A percentile compares a stretch with the other conserved stretches of the same genome.
Evolutionary conservation across 2,797 vertebrate species (phyloP).

Genomic region (Phrynocephalus guinanensis): DNA sequence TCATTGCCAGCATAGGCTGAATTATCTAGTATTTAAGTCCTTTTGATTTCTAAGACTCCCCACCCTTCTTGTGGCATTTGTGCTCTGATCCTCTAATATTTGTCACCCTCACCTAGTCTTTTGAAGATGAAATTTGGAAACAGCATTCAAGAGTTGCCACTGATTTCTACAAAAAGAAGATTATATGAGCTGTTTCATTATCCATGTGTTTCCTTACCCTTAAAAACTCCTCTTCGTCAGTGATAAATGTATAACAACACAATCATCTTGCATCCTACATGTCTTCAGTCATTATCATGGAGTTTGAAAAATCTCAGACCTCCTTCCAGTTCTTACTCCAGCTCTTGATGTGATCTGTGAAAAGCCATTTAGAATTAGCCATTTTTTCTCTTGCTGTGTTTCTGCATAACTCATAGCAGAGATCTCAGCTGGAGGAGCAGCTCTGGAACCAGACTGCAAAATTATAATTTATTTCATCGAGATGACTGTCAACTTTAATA

Average conservation of each 20-base stretch:
- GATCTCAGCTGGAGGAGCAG: neutral
- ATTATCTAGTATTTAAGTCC: neutral
- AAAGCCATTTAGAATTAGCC: neutral
- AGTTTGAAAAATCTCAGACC: neutral
- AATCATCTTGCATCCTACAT: constrained; percentile 17
- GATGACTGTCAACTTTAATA: constrained; percentile 33
- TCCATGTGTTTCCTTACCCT: neutral
- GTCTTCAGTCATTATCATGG: neutral
- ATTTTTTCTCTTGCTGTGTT: neutral
- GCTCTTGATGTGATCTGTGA: neutral
- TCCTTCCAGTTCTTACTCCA: constrained; percentile 3
- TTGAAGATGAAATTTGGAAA: neutral
- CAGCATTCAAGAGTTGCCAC: neutral
- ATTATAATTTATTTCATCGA: neutral
- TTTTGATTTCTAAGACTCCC: neutral
- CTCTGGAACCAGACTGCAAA: constrained; percentile 13
- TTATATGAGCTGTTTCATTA: constrained; percentile 7
- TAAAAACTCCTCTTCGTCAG: neutral
- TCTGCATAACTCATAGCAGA: neutral
- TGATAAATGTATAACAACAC: neutral
- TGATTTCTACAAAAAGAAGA: constrained; percentile 14
- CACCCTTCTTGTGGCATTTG: neutral
- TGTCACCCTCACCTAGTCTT: neutral
- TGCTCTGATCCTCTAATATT: neutral
- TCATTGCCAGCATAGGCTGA: neutral